These are phyloP conservation scores for Lepilemur ruficaudatus DNA, from an alignment of 2,797 vertebrate species.

Conservation along the genomic window DNA sequence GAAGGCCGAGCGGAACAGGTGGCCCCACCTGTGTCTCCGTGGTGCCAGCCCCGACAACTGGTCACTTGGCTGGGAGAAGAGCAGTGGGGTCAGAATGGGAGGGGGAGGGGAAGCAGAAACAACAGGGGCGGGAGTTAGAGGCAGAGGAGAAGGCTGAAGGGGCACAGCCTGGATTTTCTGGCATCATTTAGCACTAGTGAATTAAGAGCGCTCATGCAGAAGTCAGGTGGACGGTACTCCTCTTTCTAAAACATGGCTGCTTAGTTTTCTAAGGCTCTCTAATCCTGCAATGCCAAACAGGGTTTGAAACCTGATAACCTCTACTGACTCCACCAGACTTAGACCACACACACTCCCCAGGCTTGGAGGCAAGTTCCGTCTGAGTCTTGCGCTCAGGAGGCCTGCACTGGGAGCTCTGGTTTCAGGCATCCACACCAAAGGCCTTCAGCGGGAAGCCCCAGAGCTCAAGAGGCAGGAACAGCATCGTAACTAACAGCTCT, in stretches of 20 bases:
- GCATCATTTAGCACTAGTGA: not conserved
- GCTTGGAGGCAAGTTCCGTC: not conserved
- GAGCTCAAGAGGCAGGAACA: not conserved
- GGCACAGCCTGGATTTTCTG: not conserved
- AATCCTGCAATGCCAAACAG: not conserved
- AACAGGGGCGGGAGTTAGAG: not conserved
- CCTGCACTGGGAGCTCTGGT: not conserved
- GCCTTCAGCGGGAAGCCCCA: not conserved
- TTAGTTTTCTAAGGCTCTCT: not conserved
- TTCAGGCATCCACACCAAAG: not conserved
- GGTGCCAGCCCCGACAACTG: conserved; percentile 12
- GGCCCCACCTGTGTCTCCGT: conserved; percentile 54
- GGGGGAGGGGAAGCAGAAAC: not conserved
- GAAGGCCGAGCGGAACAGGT: conserved; percentile 58
- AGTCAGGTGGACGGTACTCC: not conserved
- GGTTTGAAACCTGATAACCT: not conserved
- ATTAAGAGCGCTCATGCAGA: not conserved
- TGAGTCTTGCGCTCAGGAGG: not conserved
- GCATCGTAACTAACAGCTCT: not conserved
- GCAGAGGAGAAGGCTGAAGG: not conserved
- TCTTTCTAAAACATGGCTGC: not conserved
- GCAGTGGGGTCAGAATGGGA: not conserved
- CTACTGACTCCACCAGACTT: not conserved
- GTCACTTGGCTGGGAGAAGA: not conserved
- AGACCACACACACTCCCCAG: not conserved